Base-by-base conservation (phyloP, 2,797 vertebrate species). In the Urocyon cinereoargenteus region DNA sequence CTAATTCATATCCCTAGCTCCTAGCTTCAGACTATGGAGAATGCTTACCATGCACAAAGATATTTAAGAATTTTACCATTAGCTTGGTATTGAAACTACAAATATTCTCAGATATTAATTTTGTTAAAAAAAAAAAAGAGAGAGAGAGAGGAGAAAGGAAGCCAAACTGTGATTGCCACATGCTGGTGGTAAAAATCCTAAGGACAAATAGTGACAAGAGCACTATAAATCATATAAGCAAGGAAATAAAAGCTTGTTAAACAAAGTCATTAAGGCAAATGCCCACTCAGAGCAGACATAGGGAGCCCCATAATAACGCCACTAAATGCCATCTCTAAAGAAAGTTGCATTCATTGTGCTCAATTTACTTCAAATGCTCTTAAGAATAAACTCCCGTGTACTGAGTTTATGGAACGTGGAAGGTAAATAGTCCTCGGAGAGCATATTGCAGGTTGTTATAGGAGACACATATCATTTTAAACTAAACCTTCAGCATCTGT, bases 401-500 rank as follows among this genome's bases (percentile, higher is more conserved):
- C 13, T 64, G 78, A 89, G 87, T 97, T 96, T 97, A 91, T 85
- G 86, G 61, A 72, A 86, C 85, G 90, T 86, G 62, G 68, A 95
- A 97, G 81, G 92, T 91, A 97, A 97, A 93, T 53, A 97, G 97
- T 96, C 96, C 96, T 95, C 82, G 36, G 96, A 86, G 92, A 97
- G 62, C 95, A 95, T 95, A 97, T 96, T 98, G 93, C 91, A 93
- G 66, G 87, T 88, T 96, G 75, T 97, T 97, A 88, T 82, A 97
- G 84, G 59, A 98, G 68, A 97, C 90, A 96, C 72, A 94, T 83
- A 97, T 95, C 96, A 96, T 96, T 97, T 98, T 94, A 97, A 97
- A 97, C 75, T 64, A 85, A 96, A 91, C 51, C 84, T 97, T 95
- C 79, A 92, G 90, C 98, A 98, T 98, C 98, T 98, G 98, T 97